Conservation (phyloP, 1,140 invertebrate species). For the Artemia franciscana region DNA sequence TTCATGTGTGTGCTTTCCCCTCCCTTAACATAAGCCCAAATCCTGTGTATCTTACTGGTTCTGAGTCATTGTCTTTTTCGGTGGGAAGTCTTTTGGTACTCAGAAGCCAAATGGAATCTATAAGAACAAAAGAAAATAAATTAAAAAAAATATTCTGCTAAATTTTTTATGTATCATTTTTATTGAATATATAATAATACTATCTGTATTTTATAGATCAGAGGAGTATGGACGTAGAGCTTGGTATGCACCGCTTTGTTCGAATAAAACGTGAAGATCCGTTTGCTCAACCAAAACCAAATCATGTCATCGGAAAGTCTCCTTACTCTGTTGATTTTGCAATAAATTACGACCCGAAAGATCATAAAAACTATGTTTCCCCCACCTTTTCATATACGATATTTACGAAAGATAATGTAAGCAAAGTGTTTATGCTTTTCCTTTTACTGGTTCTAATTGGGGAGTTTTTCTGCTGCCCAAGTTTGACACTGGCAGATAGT, state of each 20-base stretch:
- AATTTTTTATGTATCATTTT: too few species aligned
- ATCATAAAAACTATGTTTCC: constrained; percentile 53
- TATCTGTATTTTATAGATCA: not conserved
- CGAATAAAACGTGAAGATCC: not conserved
- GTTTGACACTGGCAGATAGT: constrained; percentile 86
- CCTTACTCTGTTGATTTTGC: constrained; percentile 54
- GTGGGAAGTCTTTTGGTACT: too few species aligned
- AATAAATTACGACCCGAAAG: constrained; percentile 50
- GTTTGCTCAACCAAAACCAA: constrained; percentile 1
- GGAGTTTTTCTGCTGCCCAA: constrained; percentile 91
- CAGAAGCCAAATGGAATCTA: too few species aligned
- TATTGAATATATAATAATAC: too few species aligned
- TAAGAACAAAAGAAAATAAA: too few species aligned
- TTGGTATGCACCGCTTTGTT: not conserved
- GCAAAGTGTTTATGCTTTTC: constrained; percentile 85
- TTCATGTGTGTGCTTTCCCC: too few species aligned
- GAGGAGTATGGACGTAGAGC: not conserved
- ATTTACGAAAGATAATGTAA: constrained; percentile 47
- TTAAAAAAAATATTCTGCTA: too few species aligned
- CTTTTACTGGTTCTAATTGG: constrained; percentile 78
- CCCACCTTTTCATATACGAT: constrained; percentile 83
- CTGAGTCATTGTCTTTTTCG: too few species aligned
- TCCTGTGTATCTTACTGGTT: too few species aligned
- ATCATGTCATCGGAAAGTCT: constrained; percentile 28
- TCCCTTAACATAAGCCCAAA: too few species aligned